Conservation (phyloP, 1,140 invertebrate genomes). For the Papilio dardanus region DNA sequence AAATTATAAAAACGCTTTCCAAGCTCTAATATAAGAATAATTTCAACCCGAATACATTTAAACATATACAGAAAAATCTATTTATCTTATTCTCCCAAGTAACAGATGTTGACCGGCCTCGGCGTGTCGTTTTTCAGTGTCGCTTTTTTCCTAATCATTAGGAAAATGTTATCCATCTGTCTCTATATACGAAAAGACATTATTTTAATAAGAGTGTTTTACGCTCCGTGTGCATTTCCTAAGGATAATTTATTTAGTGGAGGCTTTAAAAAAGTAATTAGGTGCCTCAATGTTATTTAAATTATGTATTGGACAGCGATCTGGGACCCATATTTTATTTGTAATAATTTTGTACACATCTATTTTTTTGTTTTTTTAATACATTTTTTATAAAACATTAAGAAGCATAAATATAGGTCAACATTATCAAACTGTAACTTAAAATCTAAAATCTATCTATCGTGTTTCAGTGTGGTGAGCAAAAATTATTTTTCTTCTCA, state of each 20-base stretch:
- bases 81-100: conserved; percentile 64
- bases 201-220: not conserved
- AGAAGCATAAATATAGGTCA: too few species aligned
- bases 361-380: too few species aligned
- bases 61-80: conserved; percentile 39
- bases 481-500: too few species aligned
- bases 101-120: conserved; percentile 59
- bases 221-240: not conserved
- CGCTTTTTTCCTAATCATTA: conserved; percentile 59
- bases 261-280: not conserved
- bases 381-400: too few species aligned
- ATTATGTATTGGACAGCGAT: not conserved
- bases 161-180: not conserved
- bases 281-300: not conserved
- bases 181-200: not conserved
- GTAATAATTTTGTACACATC: too few species aligned
- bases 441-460: not conserved
- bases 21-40: not conserved
- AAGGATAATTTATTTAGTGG: not conserved
- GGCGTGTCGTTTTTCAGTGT: conserved; percentile 60
- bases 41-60: not conserved
- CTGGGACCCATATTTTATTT: too few species aligned
- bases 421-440: not conserved
- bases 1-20: not conserved
- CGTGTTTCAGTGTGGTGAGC: not conserved